Percentiles rank a stretch among this genome's conserved stretches.
These are phyloP conservation scores for Ceratina calcarata DNA, from an alignment of 1,140 invertebrate genomes.

Conservation along the genomic window DNA sequence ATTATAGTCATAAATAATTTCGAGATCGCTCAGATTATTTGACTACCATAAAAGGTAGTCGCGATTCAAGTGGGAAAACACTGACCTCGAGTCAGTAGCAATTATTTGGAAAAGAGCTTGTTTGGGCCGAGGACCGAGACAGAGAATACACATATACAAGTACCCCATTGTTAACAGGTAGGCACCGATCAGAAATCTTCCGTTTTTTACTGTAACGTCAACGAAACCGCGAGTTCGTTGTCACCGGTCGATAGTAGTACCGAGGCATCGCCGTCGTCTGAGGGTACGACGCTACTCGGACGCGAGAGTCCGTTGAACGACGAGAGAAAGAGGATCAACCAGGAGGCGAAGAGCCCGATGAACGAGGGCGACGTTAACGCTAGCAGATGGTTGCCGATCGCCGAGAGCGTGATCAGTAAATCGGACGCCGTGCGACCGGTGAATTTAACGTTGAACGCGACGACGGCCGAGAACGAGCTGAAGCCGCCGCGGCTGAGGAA, in stretches of 20 bases:
- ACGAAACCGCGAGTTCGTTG: slow-evolving; percentile 71
- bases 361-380: neutral
- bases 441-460: slow-evolving; percentile 84
- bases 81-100: neutral
- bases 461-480: slow-evolving; percentile 82
- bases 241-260: slow-evolving; percentile 73
- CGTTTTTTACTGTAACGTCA: slow-evolving; percentile 78
- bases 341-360: slow-evolving; percentile 44
- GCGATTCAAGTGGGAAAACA: neutral
- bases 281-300: slow-evolving; percentile 21
- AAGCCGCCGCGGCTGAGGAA: slow-evolving; percentile 83
- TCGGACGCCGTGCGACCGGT: slow-evolving; percentile 78
- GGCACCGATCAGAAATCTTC: slow-evolving; percentile 72
- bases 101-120: neutral
- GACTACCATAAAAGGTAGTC: neutral
- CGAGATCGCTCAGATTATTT: no score
- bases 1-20: no score
- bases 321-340: slow-evolving; percentile 30
- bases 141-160: slow-evolving; percentile 69
- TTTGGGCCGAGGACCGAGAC: neutral
- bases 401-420: slow-evolving; percentile 5
- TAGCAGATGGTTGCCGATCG: neutral
- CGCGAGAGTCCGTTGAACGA: slow-evolving; percentile 45
- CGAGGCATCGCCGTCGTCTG: slow-evolving; percentile 57
- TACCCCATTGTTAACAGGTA: slow-evolving; percentile 70